A percentile compares a stretch with the other conserved stretches of the same genome.
Evolutionary conservation across 1,140 invertebrate genomes (phyloP).

Genomic region (Brachionus rubens): DNA sequence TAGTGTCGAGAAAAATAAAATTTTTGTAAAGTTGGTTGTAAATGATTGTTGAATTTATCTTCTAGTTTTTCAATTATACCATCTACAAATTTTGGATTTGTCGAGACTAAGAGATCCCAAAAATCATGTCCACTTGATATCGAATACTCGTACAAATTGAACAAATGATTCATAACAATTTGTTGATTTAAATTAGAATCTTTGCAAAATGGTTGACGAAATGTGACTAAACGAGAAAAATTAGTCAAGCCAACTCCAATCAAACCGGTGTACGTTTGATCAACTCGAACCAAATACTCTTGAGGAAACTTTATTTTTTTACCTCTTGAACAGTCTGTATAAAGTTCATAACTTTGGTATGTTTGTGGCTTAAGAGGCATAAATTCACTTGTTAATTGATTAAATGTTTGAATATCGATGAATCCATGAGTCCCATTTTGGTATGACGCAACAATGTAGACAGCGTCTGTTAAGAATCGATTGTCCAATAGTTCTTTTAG

Average conservation of each 20-base stretch:
- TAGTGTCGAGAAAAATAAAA: not conserved
- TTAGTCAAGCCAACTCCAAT: not conserved
- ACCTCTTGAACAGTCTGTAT: not conserved
- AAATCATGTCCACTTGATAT: conserved; percentile 13
- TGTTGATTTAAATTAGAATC: not conserved
- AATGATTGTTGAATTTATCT: not conserved
- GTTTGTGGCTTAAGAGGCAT: not conserved
- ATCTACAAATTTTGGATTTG: conserved; percentile 23
- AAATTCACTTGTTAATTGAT: not conserved
- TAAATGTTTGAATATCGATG: not conserved
- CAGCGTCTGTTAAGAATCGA: not conserved
- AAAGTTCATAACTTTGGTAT: not conserved
- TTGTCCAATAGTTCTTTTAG: not conserved
- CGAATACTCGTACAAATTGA: conserved; percentile 9
- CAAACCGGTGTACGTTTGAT: not conserved
- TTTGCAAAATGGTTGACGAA: conserved; percentile 16
- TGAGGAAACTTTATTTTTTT: conserved; percentile 24
- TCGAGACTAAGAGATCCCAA: conserved; percentile 16
- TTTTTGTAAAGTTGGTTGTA: not conserved
- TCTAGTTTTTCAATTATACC: conserved; percentile 20
- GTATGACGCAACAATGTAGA: conserved; percentile 1
- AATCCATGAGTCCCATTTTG: conserved; percentile 7
- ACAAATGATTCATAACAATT: not conserved
- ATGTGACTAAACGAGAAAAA: not conserved
- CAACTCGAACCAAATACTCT: not conserved